Percentiles rank a stretch among this genome's conserved stretches.
These are phyloP conservation scores for Diaperis boleti DNA, from an alignment of 2,888 invertebrate genomes.

Conservation along the genomic window DNA sequence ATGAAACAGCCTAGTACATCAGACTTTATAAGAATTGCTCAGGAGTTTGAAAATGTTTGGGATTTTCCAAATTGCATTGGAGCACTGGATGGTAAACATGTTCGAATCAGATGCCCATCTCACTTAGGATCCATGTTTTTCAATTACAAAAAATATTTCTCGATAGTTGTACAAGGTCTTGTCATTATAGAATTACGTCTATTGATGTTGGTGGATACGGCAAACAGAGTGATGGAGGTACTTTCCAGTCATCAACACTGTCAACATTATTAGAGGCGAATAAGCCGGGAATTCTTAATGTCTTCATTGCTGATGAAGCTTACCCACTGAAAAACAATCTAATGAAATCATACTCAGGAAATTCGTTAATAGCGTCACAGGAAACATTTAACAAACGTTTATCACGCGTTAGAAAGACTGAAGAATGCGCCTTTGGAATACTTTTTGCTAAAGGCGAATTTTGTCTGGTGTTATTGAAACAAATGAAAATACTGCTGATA, in stretches of 20 bases:
- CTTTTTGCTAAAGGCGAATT: background rate
- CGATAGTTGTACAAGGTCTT: constrained; percentile 37
- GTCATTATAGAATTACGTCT: constrained; percentile 40
- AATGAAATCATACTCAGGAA: constrained; percentile 10
- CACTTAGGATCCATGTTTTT: constrained; percentile 35
- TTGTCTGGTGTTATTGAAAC: background rate
- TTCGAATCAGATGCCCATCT: constrained; percentile 25
- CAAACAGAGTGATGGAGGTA: constrained; percentile 50
- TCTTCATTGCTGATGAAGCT: background rate
- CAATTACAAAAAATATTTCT: constrained; percentile 43
- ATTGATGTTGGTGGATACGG: constrained; percentile 47
- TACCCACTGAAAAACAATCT: background rate
- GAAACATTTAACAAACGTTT: constrained; percentile 31
- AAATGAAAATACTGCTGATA: background rate
- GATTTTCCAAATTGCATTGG: constrained; percentile 42
- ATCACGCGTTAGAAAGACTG: constrained; percentile 32
- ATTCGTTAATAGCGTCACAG: constrained; percentile 1
- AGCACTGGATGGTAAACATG: constrained; percentile 39
- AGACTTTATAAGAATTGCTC: constrained; percentile 16
- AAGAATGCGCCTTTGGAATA: constrained; percentile 55
- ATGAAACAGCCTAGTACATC: constrained; percentile 46
- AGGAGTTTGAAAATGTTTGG: constrained; percentile 33
- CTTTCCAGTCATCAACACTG: constrained; percentile 26
- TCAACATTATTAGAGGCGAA: background rate
- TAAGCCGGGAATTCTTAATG: too few species aligned